These are phyloP conservation scores for Sorex araneus DNA, from an alignment of 2,113 vertebrate genomes.

Conservation along the genomic window DNA sequence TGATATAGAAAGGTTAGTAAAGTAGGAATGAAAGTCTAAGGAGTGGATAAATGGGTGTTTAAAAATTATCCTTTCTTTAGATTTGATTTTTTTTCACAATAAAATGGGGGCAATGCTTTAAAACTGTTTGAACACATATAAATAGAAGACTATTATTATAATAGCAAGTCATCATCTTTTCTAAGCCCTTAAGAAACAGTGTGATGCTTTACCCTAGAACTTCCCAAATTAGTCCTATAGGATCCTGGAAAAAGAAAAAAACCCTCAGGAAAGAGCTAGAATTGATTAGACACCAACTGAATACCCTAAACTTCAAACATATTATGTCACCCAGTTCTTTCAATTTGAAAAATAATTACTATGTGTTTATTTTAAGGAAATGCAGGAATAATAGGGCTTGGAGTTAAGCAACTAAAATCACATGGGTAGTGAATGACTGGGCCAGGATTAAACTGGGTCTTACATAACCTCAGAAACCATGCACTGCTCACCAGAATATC, in stretches of 20 bases:
- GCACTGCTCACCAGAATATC: not conserved
- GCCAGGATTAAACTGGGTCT: slow-evolving; percentile 28
- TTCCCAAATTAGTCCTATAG: not conserved
- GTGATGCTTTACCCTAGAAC: not conserved
- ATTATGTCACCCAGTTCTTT: not conserved
- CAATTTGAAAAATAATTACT: slow-evolving; percentile 45
- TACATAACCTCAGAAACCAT: slow-evolving; percentile 35
- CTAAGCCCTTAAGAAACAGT: not conserved
- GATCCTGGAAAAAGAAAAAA: not conserved
- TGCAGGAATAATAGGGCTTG: slow-evolving; percentile 17
- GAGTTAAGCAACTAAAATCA: slow-evolving; percentile 43
- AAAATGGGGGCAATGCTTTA: not conserved
- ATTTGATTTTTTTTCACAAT: slow-evolving; percentile 1
- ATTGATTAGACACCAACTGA: not conserved
- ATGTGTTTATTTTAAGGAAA: slow-evolving; percentile 16
- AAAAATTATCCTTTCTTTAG: slow-evolving; percentile 5
- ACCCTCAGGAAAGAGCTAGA: not conserved
- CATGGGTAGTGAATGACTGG: not conserved
- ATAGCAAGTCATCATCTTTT: not conserved
- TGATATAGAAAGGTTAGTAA: not conserved
- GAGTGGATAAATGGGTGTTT: not conserved
- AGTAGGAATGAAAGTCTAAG: not conserved
- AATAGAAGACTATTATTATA: slow-evolving; percentile 8
- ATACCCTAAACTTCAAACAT: not conserved
- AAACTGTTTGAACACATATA: not conserved